A percentile compares a stretch with the other conserved stretches of the same genome.
These are phyloP conservation scores for Trinectes maculatus DNA, from an alignment of 2,113 vertebrate species.

Conservation along the genomic window DNA sequence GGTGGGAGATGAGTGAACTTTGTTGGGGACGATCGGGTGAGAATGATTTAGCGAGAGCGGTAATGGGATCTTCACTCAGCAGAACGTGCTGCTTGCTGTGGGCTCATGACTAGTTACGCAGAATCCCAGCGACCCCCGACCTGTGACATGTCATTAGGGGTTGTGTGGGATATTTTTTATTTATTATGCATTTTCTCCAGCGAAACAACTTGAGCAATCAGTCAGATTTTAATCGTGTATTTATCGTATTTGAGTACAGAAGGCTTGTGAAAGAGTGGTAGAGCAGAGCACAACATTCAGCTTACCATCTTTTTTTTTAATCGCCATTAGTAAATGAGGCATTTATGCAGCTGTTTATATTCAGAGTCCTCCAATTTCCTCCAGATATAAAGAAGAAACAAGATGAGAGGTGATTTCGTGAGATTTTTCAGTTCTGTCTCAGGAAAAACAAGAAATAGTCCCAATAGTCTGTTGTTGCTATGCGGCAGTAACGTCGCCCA, in stretches of 20 bases:
- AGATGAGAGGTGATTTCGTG: background rate
- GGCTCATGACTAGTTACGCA: slow-evolving; percentile 27
- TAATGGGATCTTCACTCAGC: slow-evolving; percentile 46
- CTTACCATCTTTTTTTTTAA: too few relatives aligned
- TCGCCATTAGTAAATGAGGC: too few relatives aligned
- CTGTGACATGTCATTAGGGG: slow-evolving; percentile 36
- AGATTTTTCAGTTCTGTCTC: background rate
- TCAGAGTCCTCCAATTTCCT: too few relatives aligned
- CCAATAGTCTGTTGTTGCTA: background rate
- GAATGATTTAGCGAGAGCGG: slow-evolving; percentile 19
- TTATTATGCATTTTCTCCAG: background rate
- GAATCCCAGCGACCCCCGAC: slow-evolving; percentile 29
- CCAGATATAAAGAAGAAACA: background rate
- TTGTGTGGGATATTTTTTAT: slow-evolving; percentile 12
- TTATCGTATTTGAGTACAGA: background rate
- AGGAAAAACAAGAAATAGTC: background rate
- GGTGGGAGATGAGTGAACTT: slow-evolving; percentile 37
- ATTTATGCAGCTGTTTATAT: background rate
- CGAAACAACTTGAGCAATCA: slow-evolving; percentile 56
- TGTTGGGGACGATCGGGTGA: slow-evolving; percentile 34
- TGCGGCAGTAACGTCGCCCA: background rate
- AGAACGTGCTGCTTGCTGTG: slow-evolving; percentile 7
- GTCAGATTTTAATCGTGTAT: too few relatives aligned
- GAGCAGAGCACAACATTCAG: too few relatives aligned
- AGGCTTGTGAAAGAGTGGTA: slow-evolving; percentile 14